These are phyloP conservation scores for Eublepharis macularius DNA, from an alignment of 2,113 vertebrate genomes.

Conservation along the genomic window DNA sequence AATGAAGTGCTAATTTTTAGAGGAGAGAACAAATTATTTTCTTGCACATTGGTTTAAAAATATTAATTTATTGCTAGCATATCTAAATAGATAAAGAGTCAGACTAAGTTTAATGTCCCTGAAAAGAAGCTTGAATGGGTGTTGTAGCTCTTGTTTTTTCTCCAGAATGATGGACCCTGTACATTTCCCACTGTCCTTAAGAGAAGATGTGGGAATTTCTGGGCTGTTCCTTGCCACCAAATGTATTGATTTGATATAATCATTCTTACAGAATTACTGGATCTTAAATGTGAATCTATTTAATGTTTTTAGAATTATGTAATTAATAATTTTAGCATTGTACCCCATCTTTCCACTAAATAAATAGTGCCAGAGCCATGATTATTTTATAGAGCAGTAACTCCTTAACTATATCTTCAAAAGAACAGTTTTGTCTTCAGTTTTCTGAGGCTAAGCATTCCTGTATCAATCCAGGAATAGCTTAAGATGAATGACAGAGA, in stretches of 20 bases:
- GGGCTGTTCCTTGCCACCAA: too few species aligned
- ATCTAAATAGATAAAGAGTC: not conserved
- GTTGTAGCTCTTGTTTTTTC: not conserved
- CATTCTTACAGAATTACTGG: too few species aligned
- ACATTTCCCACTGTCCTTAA: too few species aligned
- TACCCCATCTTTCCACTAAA: not conserved
- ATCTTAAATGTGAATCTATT: too few species aligned
- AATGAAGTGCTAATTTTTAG: not conserved
- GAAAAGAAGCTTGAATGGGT: not conserved
- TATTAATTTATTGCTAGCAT: not conserved
- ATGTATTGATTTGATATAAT: too few species aligned
- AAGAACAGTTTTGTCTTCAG: not conserved
- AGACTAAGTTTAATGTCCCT: not conserved
- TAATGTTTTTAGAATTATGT: not conserved
- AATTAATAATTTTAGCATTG: not conserved
- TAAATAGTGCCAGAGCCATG: not conserved
- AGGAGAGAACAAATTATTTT: not conserved
- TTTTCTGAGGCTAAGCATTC: not conserved
- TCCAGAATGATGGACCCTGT: too few species aligned
- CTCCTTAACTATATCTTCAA: not conserved
- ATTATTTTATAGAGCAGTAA: not conserved
- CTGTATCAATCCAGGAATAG: not conserved
- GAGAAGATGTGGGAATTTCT: too few species aligned
- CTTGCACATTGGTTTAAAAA: not conserved
- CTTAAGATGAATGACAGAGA: not conserved